Percentiles rank a stretch among this genome's conserved stretches.
phyloP scores from a whole-genome alignment of 2,888 invertebrate genomes.

The Pachydiplax longipennis region DNA sequence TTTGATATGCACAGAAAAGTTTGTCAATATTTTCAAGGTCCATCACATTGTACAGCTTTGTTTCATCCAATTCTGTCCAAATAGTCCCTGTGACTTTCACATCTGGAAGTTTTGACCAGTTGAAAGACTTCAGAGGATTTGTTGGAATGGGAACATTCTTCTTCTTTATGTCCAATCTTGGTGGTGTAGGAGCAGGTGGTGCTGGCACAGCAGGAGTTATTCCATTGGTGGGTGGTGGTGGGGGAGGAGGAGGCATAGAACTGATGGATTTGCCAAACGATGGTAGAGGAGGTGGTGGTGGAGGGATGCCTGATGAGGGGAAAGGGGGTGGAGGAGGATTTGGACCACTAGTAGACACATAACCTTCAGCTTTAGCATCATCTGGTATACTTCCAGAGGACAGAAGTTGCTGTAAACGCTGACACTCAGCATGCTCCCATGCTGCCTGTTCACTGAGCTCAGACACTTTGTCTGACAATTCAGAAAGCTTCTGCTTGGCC shows the following conservation, averaged over 20 bases:
- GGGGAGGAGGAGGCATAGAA: conserved; percentile 61
- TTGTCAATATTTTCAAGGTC: conserved; percentile 91
- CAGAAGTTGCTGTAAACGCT: conserved; percentile 83
- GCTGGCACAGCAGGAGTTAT: conserved; percentile 57
- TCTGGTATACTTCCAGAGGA: conserved; percentile 92
- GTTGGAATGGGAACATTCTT: conserved; percentile 93
- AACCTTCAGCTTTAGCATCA: conserved; percentile 79
- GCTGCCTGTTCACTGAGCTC: conserved; percentile 73
- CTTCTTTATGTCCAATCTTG: conserved; percentile 56
- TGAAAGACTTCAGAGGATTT: conserved; percentile 94
- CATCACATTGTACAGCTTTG: conserved; percentile 88
- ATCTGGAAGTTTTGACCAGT: conserved; percentile 96
- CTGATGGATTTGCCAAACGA: conserved; percentile 21
- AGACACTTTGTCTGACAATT: conserved; percentile 68
- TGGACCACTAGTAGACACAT: conserved; percentile 60
- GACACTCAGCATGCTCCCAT: conserved; percentile 81
- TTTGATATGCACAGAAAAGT: conserved; percentile 94
- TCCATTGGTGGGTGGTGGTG: conserved; percentile 64
- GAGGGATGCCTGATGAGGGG: conserved; percentile 64
- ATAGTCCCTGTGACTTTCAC: conserved; percentile 91
- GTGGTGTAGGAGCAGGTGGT: conserved; percentile 54
- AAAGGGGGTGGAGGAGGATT: conserved; percentile 68
- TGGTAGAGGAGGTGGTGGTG: conserved; percentile 59
- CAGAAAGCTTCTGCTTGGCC: conserved; percentile 77
- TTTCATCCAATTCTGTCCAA: conserved; percentile 94